Conservation (phyloP, 2,797 vertebrate genomes). For the Heterohyrax brucei region DNA sequence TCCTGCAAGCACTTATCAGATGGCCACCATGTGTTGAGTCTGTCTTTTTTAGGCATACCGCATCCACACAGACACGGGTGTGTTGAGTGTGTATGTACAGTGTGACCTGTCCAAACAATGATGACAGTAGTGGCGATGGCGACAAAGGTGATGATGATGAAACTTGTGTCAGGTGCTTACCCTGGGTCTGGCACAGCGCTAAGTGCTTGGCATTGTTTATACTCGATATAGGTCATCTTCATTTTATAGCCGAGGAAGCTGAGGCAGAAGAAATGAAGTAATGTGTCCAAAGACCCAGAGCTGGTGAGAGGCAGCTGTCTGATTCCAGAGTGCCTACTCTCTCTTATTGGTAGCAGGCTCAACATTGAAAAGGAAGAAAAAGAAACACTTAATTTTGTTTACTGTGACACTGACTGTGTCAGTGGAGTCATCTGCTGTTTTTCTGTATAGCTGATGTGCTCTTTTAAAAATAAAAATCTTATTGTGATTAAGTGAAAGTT, state of each 20-base stretch:
- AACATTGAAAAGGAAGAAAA: not conserved
- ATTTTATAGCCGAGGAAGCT: slow-evolving; percentile 24
- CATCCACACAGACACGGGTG: not conserved
- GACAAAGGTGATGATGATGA: not conserved
- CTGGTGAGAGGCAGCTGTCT: not conserved
- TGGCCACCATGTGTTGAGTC: not conserved
- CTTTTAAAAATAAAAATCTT: not conserved
- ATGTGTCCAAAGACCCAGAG: not conserved
- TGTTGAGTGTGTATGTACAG: not conserved
- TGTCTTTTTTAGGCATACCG: not conserved
- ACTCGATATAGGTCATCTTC: not conserved
- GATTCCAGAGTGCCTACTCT: not conserved
- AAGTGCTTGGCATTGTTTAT: not conserved
- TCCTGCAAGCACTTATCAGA: not conserved
- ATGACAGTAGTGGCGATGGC: no score
- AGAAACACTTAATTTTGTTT: not conserved
- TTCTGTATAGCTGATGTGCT: not conserved
- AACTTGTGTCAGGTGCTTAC: not conserved
- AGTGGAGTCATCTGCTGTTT: slow-evolving; percentile 16
- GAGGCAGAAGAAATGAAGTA: slow-evolving; percentile 41
- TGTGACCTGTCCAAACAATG: no score
- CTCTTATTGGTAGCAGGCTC: not conserved
- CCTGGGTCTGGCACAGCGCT: not conserved
- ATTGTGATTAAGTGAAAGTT: no score
- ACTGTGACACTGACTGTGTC: not conserved